phyloP scores from a whole-genome alignment of 2,888 invertebrate species.

The Balanococcus diminutus region DNA sequence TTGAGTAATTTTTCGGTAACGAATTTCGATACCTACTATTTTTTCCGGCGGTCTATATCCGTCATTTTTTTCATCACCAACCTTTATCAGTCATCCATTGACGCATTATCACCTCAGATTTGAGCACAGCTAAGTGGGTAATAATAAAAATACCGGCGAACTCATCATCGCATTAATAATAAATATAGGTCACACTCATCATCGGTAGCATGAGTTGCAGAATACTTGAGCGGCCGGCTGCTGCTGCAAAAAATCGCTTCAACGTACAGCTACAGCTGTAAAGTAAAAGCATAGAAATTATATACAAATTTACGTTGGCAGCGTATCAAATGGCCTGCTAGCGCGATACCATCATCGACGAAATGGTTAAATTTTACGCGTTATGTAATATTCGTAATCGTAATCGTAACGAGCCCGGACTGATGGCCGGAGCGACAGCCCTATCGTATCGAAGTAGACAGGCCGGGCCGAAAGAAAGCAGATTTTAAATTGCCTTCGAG shows the following conservation, averaged over 20 bases:
- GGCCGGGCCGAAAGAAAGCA: neutral
- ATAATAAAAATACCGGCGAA: neutral
- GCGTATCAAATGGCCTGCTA: neutral
- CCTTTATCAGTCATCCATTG: slow-evolving; percentile 74
- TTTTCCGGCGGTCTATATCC: too few relatives aligned
- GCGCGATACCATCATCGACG: neutral
- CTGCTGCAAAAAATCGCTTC: neutral
- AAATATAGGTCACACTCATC: neutral
- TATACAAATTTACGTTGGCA: slow-evolving; percentile 11
- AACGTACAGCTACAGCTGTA: too few relatives aligned
- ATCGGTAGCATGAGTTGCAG: neutral
- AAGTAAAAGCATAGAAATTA: neutral
- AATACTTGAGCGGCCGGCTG: neutral
- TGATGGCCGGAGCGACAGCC: neutral
- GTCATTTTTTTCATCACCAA: too few relatives aligned
- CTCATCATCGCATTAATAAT: neutral
- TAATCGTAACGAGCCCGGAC: neutral
- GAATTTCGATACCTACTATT: too few relatives aligned
- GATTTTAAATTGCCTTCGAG: neutral
- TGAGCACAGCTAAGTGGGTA: neutral
- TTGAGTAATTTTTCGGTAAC: too few relatives aligned
- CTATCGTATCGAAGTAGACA: too few relatives aligned
- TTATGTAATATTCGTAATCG: neutral
- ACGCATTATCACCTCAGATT: slow-evolving; percentile 73
- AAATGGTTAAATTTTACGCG: slow-evolving; percentile 1